phyloP scores from a whole-genome alignment of 2,113 vertebrate species.

The Seriola rivoliana region DNA sequence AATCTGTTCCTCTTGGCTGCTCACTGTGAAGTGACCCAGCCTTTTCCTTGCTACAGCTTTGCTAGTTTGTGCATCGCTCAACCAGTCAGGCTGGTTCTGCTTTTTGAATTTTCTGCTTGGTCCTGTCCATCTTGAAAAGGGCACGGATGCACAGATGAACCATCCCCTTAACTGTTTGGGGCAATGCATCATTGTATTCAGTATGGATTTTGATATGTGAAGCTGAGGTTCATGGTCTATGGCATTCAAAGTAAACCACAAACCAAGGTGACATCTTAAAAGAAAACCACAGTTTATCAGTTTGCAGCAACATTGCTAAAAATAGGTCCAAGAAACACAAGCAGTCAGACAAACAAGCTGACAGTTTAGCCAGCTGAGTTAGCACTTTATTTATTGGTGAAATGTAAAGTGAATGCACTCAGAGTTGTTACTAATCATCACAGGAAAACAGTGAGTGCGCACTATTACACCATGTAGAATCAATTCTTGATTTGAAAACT shows the following conservation, averaged over 20 bases:
- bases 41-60: conserved; percentile 49
- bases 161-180: conserved; percentile 5
- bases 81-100: conserved; percentile 37
- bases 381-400: background rate
- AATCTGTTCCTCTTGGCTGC: conserved; percentile 83
- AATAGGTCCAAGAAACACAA: background rate
- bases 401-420: background rate
- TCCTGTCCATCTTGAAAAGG: conserved; percentile 59
- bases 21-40: conserved; percentile 76
- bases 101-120: conserved; percentile 41
- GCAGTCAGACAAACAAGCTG: background rate
- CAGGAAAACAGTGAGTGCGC: background rate
- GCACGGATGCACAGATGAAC: conserved; percentile 29
- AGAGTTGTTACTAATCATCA: background rate
- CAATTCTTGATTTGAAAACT: background rate
- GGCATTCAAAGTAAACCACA: conserved; percentile 31
- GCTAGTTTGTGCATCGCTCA: conserved; percentile 39
- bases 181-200: background rate
- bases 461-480: background rate
- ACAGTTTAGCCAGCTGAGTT: background rate
- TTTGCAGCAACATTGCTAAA: background rate
- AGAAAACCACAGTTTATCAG: background rate
- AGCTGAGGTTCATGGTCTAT: background rate
- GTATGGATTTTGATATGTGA: conserved; percentile 25
- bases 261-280: background rate